These are phyloP conservation scores for Apotomis capreana DNA, from an alignment of 2,888 invertebrate species.

Conservation along the genomic window DNA sequence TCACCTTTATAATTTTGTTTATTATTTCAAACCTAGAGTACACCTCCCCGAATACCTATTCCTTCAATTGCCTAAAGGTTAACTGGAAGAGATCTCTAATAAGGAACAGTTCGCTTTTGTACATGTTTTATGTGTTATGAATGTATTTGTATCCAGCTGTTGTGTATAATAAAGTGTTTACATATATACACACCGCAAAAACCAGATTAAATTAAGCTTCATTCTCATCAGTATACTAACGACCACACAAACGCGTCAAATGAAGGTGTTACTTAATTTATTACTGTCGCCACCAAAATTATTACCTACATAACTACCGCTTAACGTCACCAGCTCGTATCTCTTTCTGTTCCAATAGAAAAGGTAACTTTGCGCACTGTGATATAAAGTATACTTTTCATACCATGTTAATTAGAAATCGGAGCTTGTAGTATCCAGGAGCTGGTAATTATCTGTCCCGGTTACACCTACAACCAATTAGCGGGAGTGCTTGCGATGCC, in stretches of 20 bases:
- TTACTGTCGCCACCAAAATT: conserved; percentile 37
- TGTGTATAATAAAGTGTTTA: too few relatives aligned
- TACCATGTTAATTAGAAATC: neutral
- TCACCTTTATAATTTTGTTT: too few relatives aligned
- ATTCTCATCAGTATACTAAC: conserved; percentile 17
- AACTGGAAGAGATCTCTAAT: too few relatives aligned
- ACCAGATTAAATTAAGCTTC: neutral
- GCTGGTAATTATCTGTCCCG: conserved; percentile 38
- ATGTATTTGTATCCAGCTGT: too few relatives aligned
- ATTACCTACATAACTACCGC: conserved; percentile 35
- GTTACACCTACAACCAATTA: conserved; percentile 47
- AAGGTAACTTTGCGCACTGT: neutral
- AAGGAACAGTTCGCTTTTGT: too few relatives aligned
- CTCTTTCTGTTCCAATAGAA: neutral
- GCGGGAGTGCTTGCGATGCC: conserved; percentile 40
- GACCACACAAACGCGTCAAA: conserved; percentile 14
- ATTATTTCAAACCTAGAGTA: neutral
- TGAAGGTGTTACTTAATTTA: conserved; percentile 31
- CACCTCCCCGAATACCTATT: neutral
- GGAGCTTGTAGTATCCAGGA: neutral
- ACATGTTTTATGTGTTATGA: too few relatives aligned
- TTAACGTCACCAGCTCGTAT: neutral
- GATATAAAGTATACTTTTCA: neutral
- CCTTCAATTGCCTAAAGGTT: too few relatives aligned
- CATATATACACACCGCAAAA: neutral